Evolutionary conservation across 2,113 vertebrate species (phyloP), one percentile per base, ranked within the genome.

Genomic region (Dinomys branickii): DNA sequence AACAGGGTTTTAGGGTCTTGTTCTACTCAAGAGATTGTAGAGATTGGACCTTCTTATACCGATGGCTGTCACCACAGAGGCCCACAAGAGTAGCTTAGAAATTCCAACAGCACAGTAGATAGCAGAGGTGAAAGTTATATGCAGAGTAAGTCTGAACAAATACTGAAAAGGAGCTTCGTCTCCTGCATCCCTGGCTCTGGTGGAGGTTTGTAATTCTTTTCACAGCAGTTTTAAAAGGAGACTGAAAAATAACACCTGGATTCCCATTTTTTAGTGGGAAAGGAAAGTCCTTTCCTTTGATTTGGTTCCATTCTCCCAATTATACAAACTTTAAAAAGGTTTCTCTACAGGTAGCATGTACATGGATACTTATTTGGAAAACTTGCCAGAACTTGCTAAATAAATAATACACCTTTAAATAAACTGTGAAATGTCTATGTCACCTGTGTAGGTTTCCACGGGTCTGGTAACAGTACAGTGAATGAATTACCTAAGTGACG

Each of bases 321-420:
- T 44, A 8, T 35, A 82, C 9, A 50, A 82, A 71, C 35, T 94
- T 75, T 54, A n/a, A n/a, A n/a, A n/a, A n/a, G n/a, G n/a, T n/a
- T n/a, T n/a, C n/a, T n/a, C 22, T 91, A 19, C 2, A 54, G 41
- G 58, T 85, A 78, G 11, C 50, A 12, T 71, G 22, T n/a, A 89
- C 98, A 85, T 11, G 17, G 1, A 24, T 89, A 35, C n/a, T 94
- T 12, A 63, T 30, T 33, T 90, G 1, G 58, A 24, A 47, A 84
- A 56, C 75, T 44, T 28, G 73, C n/a, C 61, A 97, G 82, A 73
- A 54, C 89, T 44, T 95, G 56, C 52, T 96, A 96, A 96, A 90
- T 96, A 97, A 96, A 96, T 96, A 85, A 95, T 69, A 92, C 67
- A 87, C 90, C 50, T 95, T 89, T 94, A 95, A 97, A 90, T 85